Evolutionary conservation across 2,888 invertebrate genomes (phyloP).

Genomic region (Ganaspis brasiliensis): DNA sequence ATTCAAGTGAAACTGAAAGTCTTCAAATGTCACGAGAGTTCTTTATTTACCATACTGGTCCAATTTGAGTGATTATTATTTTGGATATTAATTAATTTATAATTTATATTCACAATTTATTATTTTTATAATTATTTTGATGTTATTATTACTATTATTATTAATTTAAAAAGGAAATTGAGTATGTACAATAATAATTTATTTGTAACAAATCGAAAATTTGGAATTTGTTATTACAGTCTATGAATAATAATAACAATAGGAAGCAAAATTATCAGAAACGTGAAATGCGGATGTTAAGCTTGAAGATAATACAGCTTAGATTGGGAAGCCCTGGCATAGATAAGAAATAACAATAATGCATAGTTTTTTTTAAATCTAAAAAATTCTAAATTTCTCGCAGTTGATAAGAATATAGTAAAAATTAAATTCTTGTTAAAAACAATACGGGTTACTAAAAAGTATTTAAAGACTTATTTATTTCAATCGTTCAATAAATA

Average conservation of each 20-base stretch:
- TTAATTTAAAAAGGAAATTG: neutral
- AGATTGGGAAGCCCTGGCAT: neutral
- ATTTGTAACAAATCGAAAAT: neutral
- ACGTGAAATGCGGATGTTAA: slow-evolving; percentile 18
- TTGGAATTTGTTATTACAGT: neutral
- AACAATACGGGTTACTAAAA: no score
- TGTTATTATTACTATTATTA: neutral
- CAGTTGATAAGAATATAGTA: neutral
- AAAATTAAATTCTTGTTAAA: no score
- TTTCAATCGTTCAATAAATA: no score
- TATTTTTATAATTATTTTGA: neutral
- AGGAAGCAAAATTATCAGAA: slow-evolving; percentile 22
- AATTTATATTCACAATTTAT: neutral
- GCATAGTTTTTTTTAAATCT: neutral
- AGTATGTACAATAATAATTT: neutral
- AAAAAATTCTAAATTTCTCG: neutral
- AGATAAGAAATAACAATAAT: neutral
- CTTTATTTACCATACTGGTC: slow-evolving; percentile 48
- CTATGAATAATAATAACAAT: neutral
- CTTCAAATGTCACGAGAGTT: slow-evolving; percentile 62
- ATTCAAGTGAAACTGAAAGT: slow-evolving; percentile 60
- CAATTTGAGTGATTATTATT: slow-evolving; percentile 41
- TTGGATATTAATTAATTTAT: neutral
- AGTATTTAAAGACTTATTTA: no score
- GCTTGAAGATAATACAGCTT: slow-evolving; percentile 14